phyloP scores from a whole-genome alignment of 2,888 invertebrate species.

The Epistrophella euchroma region DNA sequence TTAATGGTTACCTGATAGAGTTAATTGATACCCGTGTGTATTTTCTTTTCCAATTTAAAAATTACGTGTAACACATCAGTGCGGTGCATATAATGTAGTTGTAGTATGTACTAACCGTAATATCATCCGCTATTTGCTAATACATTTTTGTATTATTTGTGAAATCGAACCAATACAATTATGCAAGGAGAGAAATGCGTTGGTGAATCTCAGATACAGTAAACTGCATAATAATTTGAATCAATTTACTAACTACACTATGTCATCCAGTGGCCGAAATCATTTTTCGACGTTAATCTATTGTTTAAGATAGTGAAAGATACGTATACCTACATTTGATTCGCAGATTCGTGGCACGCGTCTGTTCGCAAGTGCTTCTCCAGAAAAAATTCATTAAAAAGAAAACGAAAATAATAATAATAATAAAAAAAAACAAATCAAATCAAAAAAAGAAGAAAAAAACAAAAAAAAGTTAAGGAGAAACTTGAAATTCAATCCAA shows the following conservation, averaged over 20 bases:
- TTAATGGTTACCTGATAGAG: conserved; percentile 24
- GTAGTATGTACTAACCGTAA: conserved; percentile 58
- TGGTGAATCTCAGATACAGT: conserved; percentile 52
- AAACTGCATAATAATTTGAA: conserved; percentile 35
- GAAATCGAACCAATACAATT: conserved; percentile 62
- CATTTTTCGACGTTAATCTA: conserved; percentile 19
- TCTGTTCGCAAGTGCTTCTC: conserved; percentile 33
- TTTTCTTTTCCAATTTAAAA: conserved; percentile 21
- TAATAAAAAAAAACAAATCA: conserved; percentile 33
- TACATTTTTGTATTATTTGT: conserved; percentile 41
- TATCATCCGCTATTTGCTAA: conserved; percentile 39
- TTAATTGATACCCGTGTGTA: conserved; percentile 40
- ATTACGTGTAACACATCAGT: neutral
- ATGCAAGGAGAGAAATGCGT: conserved; percentile 63
- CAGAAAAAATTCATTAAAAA: conserved; percentile 28
- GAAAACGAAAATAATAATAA: conserved; percentile 12
- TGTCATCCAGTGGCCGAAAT: conserved; percentile 31
- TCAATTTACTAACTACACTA: neutral
- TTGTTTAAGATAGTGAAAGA: conserved; percentile 24
- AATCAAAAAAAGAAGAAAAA: no score
- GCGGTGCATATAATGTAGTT: neutral
- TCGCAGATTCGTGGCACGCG: conserved; percentile 66
- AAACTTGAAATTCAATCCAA: conserved; percentile 58
- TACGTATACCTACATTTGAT: conserved; percentile 45
- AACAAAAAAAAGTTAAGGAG: conserved; percentile 53